Evolutionary conservation across 2,113 vertebrate genomes (phyloP).

Genomic region (Puma concolor): DNA sequence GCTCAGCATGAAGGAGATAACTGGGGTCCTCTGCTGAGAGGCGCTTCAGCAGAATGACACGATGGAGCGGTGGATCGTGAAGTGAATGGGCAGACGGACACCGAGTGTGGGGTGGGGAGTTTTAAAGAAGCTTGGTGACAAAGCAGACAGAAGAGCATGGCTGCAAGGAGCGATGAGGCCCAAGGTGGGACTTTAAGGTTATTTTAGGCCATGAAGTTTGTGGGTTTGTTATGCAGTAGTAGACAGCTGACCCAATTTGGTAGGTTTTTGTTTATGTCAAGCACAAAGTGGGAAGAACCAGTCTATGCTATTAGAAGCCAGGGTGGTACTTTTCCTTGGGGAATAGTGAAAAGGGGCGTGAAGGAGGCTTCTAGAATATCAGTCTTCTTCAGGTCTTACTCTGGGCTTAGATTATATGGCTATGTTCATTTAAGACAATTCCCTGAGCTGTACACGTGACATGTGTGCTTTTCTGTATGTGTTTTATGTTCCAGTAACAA

Average conservation of each 20-base stretch:
- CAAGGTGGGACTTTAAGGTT: not conserved
- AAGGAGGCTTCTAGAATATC: not conserved
- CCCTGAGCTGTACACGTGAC: too few relatives aligned
- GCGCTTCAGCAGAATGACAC: not conserved
- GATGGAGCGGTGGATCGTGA: fast-evolving
- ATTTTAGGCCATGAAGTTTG: not conserved
- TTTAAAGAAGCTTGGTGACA: not conserved
- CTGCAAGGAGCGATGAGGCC: not conserved
- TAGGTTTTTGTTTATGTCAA: not conserved
- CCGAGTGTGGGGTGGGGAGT: fast-evolving
- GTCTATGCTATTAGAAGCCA: not conserved
- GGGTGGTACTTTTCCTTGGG: not conserved
- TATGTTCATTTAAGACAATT: not conserved
- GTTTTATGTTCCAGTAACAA: not conserved
- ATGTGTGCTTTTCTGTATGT: not conserved
- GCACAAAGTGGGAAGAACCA: not conserved
- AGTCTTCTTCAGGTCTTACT: not conserved
- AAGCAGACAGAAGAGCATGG: not conserved
- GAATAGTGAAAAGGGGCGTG: not conserved
- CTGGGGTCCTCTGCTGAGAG: not conserved
- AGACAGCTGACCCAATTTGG: too few relatives aligned
- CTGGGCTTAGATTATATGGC: not conserved
- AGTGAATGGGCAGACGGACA: not conserved
- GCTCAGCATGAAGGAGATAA: not conserved
- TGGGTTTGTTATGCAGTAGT: not conserved